These are phyloP conservation scores for Stichodactyla helianthus DNA, from an alignment of 64 coral and sea anemone genomes.

Conservation along the genomic window DNA sequence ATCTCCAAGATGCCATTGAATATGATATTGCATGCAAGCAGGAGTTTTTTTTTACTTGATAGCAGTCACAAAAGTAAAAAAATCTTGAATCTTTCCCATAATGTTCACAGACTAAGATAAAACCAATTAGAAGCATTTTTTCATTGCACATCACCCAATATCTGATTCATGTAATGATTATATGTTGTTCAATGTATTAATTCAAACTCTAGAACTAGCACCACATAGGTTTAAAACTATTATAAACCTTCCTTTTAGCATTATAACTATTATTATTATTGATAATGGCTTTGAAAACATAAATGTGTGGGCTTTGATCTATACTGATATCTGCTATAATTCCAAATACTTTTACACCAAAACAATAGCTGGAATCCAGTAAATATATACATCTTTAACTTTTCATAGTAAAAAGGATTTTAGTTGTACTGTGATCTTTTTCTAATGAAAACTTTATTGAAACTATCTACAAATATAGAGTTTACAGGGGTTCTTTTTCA, in stretches of 20 bases:
- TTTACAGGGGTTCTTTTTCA: no score
- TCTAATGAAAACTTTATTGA: no score
- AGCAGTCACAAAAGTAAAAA: background rate
- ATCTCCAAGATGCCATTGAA: background rate
- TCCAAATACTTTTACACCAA: conserved; percentile 1
- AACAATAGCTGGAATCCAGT: background rate
- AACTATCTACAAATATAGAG: no score
- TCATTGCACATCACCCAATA: background rate
- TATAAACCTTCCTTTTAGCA: background rate
- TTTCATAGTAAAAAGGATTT: no score
- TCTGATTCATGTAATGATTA: background rate
- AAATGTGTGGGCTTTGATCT: background rate
- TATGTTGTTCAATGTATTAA: background rate
- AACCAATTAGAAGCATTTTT: background rate
- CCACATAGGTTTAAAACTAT: background rate
- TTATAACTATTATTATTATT: background rate
- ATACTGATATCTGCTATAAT: background rate
- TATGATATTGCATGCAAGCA: background rate
- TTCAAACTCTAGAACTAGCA: background rate
- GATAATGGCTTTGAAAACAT: background rate
- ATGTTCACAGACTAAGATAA: background rate
- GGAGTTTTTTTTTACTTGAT: background rate
- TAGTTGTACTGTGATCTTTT: no score
- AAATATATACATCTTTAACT: background rate
- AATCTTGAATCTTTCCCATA: background rate